Conservation (phyloP, 1,140 invertebrate species). For the Drosophila carrolli region DNA sequence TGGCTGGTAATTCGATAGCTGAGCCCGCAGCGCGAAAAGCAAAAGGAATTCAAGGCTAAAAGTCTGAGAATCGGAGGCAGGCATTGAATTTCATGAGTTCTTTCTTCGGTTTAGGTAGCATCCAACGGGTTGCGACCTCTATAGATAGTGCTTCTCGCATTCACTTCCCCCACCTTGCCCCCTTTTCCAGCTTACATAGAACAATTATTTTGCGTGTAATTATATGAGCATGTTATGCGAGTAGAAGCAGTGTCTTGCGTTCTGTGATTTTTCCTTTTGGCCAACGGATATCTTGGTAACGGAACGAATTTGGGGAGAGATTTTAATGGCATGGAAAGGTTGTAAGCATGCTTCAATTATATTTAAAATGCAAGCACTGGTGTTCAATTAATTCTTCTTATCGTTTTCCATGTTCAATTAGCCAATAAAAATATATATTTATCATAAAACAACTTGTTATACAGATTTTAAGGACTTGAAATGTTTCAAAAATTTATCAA, state of each 20-base stretch:
- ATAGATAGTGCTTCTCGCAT: conserved; percentile 49
- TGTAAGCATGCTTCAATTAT: conserved; percentile 5
- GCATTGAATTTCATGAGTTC: conserved; percentile 80
- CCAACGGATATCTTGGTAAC: conserved; percentile 33
- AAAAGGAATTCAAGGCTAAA: conserved; percentile 75
- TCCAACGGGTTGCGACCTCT: conserved; percentile 70
- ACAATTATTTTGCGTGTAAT: conserved; percentile 79
- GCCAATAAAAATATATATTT: too few relatives aligned
- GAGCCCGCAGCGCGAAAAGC: conserved; percentile 52
- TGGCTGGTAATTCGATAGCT: conserved; percentile 51
- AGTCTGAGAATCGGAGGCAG: conserved; percentile 58
- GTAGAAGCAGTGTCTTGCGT: conserved; percentile 19
- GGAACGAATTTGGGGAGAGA: conserved; percentile 2
- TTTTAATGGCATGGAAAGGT: conserved; percentile 23
- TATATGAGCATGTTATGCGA: conserved; percentile 74
- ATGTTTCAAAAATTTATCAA: too few relatives aligned
- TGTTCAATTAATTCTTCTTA: not conserved
- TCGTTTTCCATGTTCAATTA: not conserved
- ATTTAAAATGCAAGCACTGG: not conserved
- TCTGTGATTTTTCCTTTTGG: conserved; percentile 10
- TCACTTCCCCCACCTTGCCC: not conserved
- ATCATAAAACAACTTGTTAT: too few relatives aligned
- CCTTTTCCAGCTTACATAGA: conserved; percentile 38
- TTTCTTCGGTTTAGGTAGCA: conserved; percentile 26
- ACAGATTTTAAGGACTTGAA: too few relatives aligned